Conservation (phyloP, 2,888 invertebrate genomes). For the Didymodactylos carnosus region DNA sequence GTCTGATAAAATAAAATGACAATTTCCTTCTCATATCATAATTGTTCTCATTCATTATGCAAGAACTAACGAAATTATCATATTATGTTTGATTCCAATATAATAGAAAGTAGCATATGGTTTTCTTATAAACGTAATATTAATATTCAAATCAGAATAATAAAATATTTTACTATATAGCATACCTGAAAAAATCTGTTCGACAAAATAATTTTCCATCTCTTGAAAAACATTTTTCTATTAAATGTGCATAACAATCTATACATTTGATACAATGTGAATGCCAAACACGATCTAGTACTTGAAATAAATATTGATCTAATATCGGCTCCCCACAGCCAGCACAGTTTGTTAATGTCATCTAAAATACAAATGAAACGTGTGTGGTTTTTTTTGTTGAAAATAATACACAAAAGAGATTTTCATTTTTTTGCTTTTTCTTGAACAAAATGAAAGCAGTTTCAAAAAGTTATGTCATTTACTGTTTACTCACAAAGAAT, state of each 20-base stretch:
- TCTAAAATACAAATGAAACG: not conserved
- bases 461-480: too few relatives aligned
- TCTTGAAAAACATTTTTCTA: conserved; percentile 90
- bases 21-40: too few relatives aligned
- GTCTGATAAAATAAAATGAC: too few relatives aligned
- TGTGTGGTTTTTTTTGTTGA: too few relatives aligned
- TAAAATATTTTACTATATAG: not conserved
- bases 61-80: too few relatives aligned
- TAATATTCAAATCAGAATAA: not conserved
- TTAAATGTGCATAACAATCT: conserved; percentile 76
- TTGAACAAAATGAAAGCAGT: too few relatives aligned
- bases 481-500: too few relatives aligned
- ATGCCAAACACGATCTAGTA: conserved; percentile 92
- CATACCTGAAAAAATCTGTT: conserved; percentile 90
- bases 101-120: not conserved
- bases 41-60: too few relatives aligned
- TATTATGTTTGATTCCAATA: too few relatives aligned
- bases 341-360: conserved; percentile 47
- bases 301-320: conserved; percentile 92
- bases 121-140: not conserved
- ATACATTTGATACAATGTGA: conserved; percentile 85
- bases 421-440: too few relatives aligned
- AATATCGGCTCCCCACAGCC: conserved; percentile 96
- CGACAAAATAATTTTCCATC: conserved; percentile 91
- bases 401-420: too few relatives aligned